Evolutionary conservation across 2,797 vertebrate species (phyloP).

Genomic region (Mionectes olivaceus): DNA sequence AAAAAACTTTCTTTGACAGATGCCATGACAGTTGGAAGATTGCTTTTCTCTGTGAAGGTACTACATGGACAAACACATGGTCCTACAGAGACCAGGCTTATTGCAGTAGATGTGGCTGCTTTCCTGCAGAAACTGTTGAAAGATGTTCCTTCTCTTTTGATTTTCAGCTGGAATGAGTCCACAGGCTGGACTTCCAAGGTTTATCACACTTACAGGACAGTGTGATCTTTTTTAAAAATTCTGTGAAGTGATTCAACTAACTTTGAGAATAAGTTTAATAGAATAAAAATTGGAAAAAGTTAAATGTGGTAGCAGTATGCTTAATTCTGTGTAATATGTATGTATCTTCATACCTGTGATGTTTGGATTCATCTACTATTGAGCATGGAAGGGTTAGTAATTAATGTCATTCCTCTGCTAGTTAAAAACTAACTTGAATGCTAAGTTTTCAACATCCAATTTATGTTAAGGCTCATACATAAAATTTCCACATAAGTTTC

Average conservation of each 20-base stretch:
- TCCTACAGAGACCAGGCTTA: background rate
- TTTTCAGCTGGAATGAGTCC: background rate
- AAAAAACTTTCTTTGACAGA: background rate
- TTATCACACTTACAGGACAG: background rate
- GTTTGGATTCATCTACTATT: background rate
- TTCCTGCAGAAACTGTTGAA: background rate
- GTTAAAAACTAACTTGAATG: background rate
- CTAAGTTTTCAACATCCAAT: background rate
- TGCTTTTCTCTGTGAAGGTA: background rate
- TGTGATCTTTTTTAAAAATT: background rate
- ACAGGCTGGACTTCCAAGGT: background rate
- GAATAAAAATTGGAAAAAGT: background rate
- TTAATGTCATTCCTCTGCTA: background rate
- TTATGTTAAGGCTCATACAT: background rate
- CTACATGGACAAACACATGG: background rate
- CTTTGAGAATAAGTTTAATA: background rate
- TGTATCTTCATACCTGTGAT: background rate
- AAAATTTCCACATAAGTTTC: background rate
- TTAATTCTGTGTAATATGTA: background rate
- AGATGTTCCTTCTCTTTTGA: background rate
- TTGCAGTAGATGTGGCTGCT: background rate
- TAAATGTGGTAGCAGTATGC: background rate
- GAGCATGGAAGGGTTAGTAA: background rate
- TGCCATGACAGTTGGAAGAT: background rate
- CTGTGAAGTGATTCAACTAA: background rate